phyloP scores from a whole-genome alignment of 2,888 invertebrate genomes.

The Caenorhabditis uteleia region DNA sequence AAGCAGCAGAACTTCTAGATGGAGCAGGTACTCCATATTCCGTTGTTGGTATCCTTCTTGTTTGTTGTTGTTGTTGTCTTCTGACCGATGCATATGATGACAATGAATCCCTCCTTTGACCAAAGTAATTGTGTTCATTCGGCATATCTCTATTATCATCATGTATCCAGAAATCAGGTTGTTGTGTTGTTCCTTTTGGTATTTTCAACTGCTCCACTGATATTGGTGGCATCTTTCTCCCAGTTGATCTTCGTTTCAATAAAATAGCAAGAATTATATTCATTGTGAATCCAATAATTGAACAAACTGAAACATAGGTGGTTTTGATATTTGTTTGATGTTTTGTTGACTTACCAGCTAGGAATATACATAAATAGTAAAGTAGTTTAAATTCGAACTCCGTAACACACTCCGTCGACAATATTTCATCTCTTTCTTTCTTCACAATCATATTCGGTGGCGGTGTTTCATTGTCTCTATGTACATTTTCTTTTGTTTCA shows the following conservation, averaged over 20 bases:
- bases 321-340: neutral
- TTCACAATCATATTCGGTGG: slow-evolving; percentile 23
- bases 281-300: slow-evolving; percentile 44
- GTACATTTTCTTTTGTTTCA: slow-evolving; percentile 9
- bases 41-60: no score
- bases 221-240: neutral
- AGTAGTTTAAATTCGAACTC: slow-evolving; percentile 37
- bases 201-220: slow-evolving; percentile 16
- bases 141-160: slow-evolving; percentile 7
- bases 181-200: slow-evolving; percentile 14
- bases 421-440: slow-evolving; percentile 9
- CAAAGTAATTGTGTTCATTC: neutral
- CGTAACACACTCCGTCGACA: slow-evolving; percentile 19
- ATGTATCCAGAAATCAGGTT: slow-evolving; percentile 35
- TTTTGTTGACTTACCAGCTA: slow-evolving; percentile 22
- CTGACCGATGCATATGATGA: slow-evolving; percentile 9
- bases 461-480: slow-evolving; percentile 13
- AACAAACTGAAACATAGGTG: slow-evolving; percentile 39
- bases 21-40: slow-evolving; percentile 27
- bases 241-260: slow-evolving; percentile 9
- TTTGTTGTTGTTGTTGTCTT: no score
- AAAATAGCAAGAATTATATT: slow-evolving; percentile 37
- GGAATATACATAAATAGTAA: slow-evolving; percentile 37
- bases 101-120: slow-evolving; percentile 16
- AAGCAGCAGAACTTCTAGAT: slow-evolving; percentile 12